Evolutionary conservation across 2,888 invertebrate genomes (phyloP), one percentile per base, ranked within the genome.

Genomic region (Meloe dianella): DNA sequence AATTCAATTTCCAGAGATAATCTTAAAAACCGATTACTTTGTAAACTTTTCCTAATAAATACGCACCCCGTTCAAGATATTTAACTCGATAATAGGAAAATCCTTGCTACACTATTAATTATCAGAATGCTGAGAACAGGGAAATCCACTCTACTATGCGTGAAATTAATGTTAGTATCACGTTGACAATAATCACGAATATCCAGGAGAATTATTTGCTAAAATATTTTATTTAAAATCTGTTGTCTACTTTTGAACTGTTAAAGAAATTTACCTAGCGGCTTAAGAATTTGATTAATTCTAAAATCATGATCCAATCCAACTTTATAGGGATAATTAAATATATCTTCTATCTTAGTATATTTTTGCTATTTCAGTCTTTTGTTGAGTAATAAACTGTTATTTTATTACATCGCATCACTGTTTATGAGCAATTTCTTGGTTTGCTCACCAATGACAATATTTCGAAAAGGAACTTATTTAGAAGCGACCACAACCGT

Each of bases 31-130:
- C 75, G 77, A 79, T 79, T 78, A 77, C 68, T 74, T 73, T 69
- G 72, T 67, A 72, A 75, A 76, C 73, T 75, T 75, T 73, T 64
- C 72, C 65, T 67, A 69, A 73, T 73, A 72, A 72, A 70, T 70
- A 68, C 74, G 74, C 70, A 67, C 65, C 70, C 65, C 70, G 66
- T 71, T 69, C 74, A 76, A 76, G 75, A 74, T 75, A 74, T 76
- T 77, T 72, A 75, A 69, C 66, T 65, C 73, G 75, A 74, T 77
- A 78, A 77, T 76, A 73, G 77, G 72, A 73, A 73, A 72, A 73
- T 75, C 70, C 71, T 74, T 79, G 78, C 77, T 79, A 77, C 76
- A 75, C 78, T 78, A 78, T 80, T 79, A 79, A 79, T 80, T 79
- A 79, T 79, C 76, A 75, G 72, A 73, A 76, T 77, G 74, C 73